These are phyloP conservation scores for Harpagifer antarcticus DNA, from an alignment of 2,797 vertebrate genomes.

Conservation along the genomic window DNA sequence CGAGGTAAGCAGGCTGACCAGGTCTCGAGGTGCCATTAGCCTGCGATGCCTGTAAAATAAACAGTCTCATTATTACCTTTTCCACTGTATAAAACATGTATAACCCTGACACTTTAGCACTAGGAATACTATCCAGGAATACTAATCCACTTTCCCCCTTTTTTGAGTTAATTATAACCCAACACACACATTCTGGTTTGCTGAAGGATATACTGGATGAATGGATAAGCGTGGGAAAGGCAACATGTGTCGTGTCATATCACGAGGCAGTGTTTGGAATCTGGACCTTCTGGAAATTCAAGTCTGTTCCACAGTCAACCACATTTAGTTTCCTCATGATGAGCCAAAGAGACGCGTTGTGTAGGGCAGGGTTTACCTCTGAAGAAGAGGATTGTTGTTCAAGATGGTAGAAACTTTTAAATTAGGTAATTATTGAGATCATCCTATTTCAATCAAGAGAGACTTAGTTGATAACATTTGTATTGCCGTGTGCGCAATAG, in stretches of 20 bases:
- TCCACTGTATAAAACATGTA: not conserved
- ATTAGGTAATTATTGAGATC: too few relatives aligned
- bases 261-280: conserved; percentile 53
- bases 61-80: conserved; percentile 23
- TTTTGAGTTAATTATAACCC: not conserved
- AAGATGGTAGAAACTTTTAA: too few relatives aligned
- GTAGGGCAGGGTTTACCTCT: not conserved
- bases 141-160: not conserved
- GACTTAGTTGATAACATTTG: too few relatives aligned
- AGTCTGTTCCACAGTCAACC: conserved; percentile 20
- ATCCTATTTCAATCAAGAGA: too few relatives aligned
- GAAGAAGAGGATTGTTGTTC: not conserved
- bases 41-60: conserved; percentile 81
- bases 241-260: conserved; percentile 3
- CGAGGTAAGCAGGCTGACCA: conserved; percentile 85
- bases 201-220: not conserved
- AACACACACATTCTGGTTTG: not conserved
- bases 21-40: conserved; percentile 92
- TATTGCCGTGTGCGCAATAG: too few relatives aligned
- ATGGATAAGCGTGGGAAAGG: conserved; percentile 3
- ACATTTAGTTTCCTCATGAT: not conserved
- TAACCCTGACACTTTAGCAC: not conserved
- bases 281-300: conserved; percentile 65
- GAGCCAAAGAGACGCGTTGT: not conserved
- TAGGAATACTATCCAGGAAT: not conserved